Conservation (phyloP, 2,888 invertebrate genomes). For the Priocnemis perturbator region DNA sequence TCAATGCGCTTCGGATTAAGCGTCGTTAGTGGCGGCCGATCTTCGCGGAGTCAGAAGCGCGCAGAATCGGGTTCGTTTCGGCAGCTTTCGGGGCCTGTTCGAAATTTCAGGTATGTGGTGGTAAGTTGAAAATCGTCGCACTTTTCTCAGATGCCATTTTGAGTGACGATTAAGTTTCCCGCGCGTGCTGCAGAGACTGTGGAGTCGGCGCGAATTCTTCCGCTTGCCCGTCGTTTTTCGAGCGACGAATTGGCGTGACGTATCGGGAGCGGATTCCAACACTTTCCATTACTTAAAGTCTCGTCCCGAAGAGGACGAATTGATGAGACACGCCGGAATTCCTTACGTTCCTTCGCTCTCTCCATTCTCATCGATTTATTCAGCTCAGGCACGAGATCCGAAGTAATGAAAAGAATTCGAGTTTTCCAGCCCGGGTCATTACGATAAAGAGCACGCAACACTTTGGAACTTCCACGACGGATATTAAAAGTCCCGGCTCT, state of each 20-base stretch:
- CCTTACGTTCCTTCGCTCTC: constrained; percentile 4
- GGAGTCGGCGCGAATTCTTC: constrained; percentile 6
- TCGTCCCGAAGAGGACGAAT: constrained; percentile 19
- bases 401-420: constrained; percentile 8
- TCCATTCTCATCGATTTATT: constrained; percentile 11
- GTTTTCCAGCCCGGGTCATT: background rate
- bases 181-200: no score
- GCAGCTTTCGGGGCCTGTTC: no score
- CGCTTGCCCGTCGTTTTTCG: background rate
- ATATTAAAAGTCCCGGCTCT: no score
- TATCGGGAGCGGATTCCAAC: constrained; percentile 19
- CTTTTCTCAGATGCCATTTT: no score
- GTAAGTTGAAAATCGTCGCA: no score
- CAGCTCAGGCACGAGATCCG: background rate
- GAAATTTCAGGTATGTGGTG: no score
- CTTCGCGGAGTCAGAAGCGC: background rate
- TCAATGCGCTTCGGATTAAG: constrained; percentile 39
- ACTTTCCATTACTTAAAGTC: constrained; percentile 18
- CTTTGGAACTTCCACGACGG: no score
- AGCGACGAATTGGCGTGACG: constrained; percentile 13
- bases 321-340: constrained; percentile 27
- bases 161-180: no score
- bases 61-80: no score
- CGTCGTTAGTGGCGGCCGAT: constrained; percentile 15
- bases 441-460: no score